These are phyloP conservation scores for Neopelma chrysocephalum DNA, from an alignment of 2,797 vertebrate genomes.

Conservation along the genomic window DNA sequence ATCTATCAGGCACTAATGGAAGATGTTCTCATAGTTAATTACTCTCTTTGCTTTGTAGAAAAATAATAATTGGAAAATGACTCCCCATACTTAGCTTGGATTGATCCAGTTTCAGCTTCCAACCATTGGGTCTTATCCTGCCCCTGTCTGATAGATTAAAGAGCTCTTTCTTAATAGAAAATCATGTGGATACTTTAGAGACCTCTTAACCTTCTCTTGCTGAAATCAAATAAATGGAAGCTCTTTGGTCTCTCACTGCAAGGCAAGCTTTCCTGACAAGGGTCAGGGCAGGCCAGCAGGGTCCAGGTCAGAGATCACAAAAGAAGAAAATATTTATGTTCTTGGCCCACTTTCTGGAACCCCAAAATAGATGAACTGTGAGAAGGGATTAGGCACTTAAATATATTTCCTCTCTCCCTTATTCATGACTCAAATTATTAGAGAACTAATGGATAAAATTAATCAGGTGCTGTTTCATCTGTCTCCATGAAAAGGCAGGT, in stretches of 20 bases:
- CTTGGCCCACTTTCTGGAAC: constrained; percentile 42
- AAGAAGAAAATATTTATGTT: not conserved
- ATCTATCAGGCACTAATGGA: constrained; percentile 39
- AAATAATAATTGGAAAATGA: not conserved
- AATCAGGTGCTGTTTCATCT: constrained; percentile 41
- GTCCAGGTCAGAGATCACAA: not conserved
- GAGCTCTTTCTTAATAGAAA: not conserved
- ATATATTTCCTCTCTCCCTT: not conserved
- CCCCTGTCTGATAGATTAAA: not conserved
- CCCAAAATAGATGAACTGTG: constrained; percentile 24
- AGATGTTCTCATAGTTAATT: constrained; percentile 27
- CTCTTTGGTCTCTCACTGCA: constrained; percentile 31
- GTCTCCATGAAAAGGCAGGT: constrained; percentile 63
- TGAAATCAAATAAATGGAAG: not conserved
- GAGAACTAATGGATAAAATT: constrained; percentile 42
- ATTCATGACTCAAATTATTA: constrained; percentile 33
- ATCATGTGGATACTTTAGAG: not conserved
- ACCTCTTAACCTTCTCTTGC: constrained; percentile 11
- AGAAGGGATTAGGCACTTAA: not conserved
- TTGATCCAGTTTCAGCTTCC: constrained; percentile 25
- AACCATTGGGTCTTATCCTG: not conserved
- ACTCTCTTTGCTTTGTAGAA: not conserved
- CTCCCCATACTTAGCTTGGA: not conserved
- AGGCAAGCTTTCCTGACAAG: not conserved
- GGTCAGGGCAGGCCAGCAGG: not conserved